Evolutionary conservation across 2,797 vertebrate genomes (phyloP), one percentile per base, ranked within the genome.

Genomic region (Pangasius sanitwongsei): DNA sequence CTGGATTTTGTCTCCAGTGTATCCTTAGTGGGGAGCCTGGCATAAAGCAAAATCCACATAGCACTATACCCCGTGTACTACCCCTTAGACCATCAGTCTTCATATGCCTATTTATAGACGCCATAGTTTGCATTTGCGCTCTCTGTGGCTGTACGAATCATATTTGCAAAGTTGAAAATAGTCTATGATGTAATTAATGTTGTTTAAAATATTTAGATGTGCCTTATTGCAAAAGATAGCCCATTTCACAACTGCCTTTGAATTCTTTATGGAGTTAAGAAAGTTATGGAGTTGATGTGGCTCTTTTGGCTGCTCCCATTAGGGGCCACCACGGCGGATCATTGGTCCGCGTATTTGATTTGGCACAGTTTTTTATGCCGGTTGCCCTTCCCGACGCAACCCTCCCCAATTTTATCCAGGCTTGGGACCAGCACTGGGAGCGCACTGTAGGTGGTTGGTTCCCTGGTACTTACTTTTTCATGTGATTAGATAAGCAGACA

Each of bases 1-100:
- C 77, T 80, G 50, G n/a, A 80, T 57, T 80, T 80, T 80, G n/a
- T 55, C 16, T 34, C 28, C 77, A 57, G 48, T 77, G 44, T 77
- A n/a, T 50, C 44, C 74, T 50, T n/a, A 75, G 23, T 48, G 9
- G 12, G 41, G 23, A 75, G 72, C 18, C 23, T 44, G 74, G 44
- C 20, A 41, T 9, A 74, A 44, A 74, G 34, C 44, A 48, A 48
- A 77, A 28, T 77, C 44, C 44, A n/a, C 44, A 13, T 28, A 28
- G 74, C 12, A 28, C 12, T 50, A 15, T 25, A 50, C 12, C 25
- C 11, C 34, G 20, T 37, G 69, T 37, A 41, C 69, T 37, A 18
- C 37, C 69, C 6, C 2, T 37, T 72, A 4, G 18, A 37, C 31
- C 2, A 5, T 77, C 18, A 28, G 41, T 77, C 0, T 50, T 75